Base-by-base conservation (phyloP, 2,888 invertebrate genomes). In the Rhamphomyia laevipes region DNA sequence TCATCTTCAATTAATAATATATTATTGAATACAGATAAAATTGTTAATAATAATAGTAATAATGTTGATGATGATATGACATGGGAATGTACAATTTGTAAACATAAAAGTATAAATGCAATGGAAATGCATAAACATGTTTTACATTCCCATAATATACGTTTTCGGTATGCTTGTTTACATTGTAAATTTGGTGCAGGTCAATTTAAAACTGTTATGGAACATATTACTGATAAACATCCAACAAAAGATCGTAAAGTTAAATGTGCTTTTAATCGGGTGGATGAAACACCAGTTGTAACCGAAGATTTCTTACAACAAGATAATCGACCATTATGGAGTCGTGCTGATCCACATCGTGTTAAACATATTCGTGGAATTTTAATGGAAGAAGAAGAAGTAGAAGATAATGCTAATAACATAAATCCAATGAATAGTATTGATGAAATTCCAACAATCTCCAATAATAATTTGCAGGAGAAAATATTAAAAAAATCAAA, bases 211-310 rank as follows among this genome's bases (percentile, higher is more conserved):
- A 69, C 77, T 16, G 71, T 85, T 2, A 84, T 84, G 49, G 74
- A 76, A 46, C 86, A 86, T 62, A 58, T 77, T 3, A 53, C 62
- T 0, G 83, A 84, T 10, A 71, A 72, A 18, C 85, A 86, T 60
- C 59, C 71, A 0, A 76, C 75, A 18, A 70, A 71, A 18, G 63
- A 70, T 11, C 12, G 27, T 6, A 15, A 42, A 23, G 21, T 37
- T 21, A 41, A 43, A 35, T 42, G 16, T 16, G 17, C 67, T 67
- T 37, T 55, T 54, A 33, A 35, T 49, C 23, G 38, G 16, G 5
- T 40, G 9, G 27, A 38, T 46, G 38, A 44, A 16, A 30, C 7
- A 15, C 17, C 16, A 21, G 77, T 77, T 42, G 23, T 27, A 9
- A 35, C 35, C 4, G 13, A n/a, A n/a, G 13, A n/a, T n/a, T 27